phyloP scores from a whole-genome alignment of 2,888 invertebrate species.

The Morpho achilles region DNA sequence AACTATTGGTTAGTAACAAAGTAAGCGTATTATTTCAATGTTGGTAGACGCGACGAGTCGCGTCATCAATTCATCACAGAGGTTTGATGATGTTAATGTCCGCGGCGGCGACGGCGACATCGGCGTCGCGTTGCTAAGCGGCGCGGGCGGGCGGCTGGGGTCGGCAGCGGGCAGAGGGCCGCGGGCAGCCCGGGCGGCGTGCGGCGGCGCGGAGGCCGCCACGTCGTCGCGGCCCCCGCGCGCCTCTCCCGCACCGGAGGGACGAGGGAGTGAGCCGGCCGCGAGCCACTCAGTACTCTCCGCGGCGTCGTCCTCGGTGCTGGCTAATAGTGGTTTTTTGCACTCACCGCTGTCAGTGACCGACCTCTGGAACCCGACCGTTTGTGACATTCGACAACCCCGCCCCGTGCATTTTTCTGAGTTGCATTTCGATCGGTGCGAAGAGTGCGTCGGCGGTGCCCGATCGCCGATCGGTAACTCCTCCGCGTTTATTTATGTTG shows the following conservation, averaged over 20 bases:
- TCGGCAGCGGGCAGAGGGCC: constrained; percentile 34
- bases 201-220: constrained; percentile 29
- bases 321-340: constrained; percentile 45
- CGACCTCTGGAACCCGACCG: constrained; percentile 71
- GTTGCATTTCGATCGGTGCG: constrained; percentile 68
- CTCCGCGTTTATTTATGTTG: constrained; percentile 76
- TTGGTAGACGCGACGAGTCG: constrained; percentile 2
- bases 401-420: constrained; percentile 74
- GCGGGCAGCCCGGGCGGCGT: constrained; percentile 13
- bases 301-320: constrained; percentile 58
- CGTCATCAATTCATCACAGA: constrained; percentile 20
- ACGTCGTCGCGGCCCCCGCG: constrained; percentile 53
- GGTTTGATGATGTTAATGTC: constrained; percentile 29
- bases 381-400: constrained; percentile 76
- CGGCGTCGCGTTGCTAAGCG: constrained; percentile 41
- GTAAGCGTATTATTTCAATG: neutral
- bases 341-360: constrained; percentile 56
- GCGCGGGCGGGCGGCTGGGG: constrained; percentile 41
- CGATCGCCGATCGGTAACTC: constrained; percentile 54
- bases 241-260: constrained; percentile 30
- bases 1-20: too few species aligned
- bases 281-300: constrained; percentile 52
- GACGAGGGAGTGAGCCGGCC: constrained; percentile 34
- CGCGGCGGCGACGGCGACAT: constrained; percentile 36
- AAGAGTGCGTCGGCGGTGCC: constrained; percentile 57